Base-by-base conservation (phyloP, 2,797 vertebrate genomes). In the Dromococcyx pavoninus region DNA sequence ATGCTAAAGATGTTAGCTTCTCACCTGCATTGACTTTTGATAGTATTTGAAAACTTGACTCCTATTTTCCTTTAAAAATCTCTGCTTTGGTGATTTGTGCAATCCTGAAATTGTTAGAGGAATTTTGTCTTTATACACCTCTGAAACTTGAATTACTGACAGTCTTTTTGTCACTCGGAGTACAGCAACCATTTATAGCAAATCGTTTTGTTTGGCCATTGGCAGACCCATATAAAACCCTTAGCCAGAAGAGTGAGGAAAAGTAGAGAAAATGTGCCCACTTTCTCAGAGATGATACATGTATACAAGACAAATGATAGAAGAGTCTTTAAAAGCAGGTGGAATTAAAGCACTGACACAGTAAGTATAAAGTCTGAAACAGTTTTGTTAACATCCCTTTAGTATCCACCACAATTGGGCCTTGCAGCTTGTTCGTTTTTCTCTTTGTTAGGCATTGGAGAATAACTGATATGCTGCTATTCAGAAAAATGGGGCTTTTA, bases 401-500 rank as follows among this genome's bases (percentile, higher is more conserved):
- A 28, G 41, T 35, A 35, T 67, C 89, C 60, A 24, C 80, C 76
- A 62, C 56, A 75, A 35, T 58, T 72, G 81, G 62, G 81, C 74
- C 61, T 78, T 78, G 51, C 43, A 85, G 56, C 64, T 87, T 91
- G 77, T 88, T 84, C 19, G 1, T 58, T 84, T 84, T 89, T 62
- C 53, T 83, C 70, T 92, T 78, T 86, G 91, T 86, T 89, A 75
- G 73, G 62, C 62, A 84, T 65, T 60, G 69, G 88, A 86, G 58
- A 69, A 80, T 94, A 74, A 91, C 77, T 90, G 90, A 78, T 62
- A 50, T 1, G 9, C 51, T 75, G 71, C 66, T 78, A 6, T 65
- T 94, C 37, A 86, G 56, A 90, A 95, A 69, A 88, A 80, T 10
- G 17, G 18, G 46, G 43, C 22, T 73, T 88, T 95, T 93, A 75